Evolutionary conservation across 2,797 vertebrate genomes (phyloP).

Genomic region (Picus viridis): DNA sequence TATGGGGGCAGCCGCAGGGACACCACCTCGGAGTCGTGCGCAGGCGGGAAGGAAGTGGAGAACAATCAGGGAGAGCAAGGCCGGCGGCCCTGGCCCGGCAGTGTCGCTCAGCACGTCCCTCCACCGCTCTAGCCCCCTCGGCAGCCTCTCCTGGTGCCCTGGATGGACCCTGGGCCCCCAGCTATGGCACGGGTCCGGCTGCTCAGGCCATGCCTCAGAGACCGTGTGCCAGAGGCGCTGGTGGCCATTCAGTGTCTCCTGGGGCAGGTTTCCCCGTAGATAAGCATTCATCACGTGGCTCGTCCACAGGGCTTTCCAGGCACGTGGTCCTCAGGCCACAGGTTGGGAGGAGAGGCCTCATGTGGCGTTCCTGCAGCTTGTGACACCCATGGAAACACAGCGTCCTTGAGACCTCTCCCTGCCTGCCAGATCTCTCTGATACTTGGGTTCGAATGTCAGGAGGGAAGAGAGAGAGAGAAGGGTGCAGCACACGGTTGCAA

Average conservation of each 20-base stretch:
- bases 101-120: constrained; percentile 20
- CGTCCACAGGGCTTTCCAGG: background rate
- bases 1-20: constrained; percentile 31
- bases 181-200: background rate
- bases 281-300: background rate
- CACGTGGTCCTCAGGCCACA: background rate
- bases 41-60: constrained; percentile 70
- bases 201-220: fast-evolving
- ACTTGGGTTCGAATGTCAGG: background rate
- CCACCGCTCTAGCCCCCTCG: fast-evolving
- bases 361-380: fast-evolving
- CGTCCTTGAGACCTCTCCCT: background rate
- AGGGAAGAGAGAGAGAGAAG: background rate
- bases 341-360: background rate
- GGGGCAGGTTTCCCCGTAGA: background rate
- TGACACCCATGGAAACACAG: background rate
- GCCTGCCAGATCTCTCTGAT: background rate
- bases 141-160: background rate
- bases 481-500: background rate
- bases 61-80: constrained; percentile 62
- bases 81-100: constrained; percentile 5
- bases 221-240: background rate
- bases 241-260: background rate
- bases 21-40: background rate
- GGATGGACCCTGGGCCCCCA: fast-evolving